These are phyloP conservation scores for Stichopus horrens DNA, from an alignment of 53 echinoderm and acorn worm species.

Conservation along the genomic window DNA sequence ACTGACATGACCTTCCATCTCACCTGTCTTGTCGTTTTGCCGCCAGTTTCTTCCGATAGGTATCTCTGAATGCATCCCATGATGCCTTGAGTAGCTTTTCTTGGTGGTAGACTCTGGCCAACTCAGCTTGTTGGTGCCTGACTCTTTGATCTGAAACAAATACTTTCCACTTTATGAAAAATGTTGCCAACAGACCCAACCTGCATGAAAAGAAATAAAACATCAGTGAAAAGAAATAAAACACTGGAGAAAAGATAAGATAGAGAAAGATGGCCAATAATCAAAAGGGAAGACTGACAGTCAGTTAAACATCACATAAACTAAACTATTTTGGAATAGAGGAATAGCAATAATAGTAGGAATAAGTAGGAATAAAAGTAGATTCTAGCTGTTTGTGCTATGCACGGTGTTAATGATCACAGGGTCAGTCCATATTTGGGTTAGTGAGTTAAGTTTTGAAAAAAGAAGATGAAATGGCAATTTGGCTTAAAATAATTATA, in stretches of 20 bases:
- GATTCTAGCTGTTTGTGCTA: too few relatives aligned
- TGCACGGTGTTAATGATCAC: too few relatives aligned
- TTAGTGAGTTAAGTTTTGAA: too few relatives aligned
- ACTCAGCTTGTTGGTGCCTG: constrained; percentile 46
- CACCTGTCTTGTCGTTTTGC: constrained; percentile 60
- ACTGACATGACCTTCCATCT: background rate
- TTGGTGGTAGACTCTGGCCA: constrained; percentile 60
- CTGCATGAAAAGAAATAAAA: constrained; percentile 31
- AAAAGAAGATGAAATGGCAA: too few relatives aligned
- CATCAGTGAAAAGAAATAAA: background rate
- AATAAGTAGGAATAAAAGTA: too few relatives aligned
- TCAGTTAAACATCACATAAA: too few relatives aligned
- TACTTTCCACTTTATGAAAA: constrained; percentile 56
- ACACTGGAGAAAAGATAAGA: background rate
- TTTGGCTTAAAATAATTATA: too few relatives aligned
- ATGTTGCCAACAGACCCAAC: constrained; percentile 48
- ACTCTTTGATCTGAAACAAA: constrained; percentile 56
- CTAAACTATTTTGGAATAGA: too few relatives aligned
- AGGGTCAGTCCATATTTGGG: too few relatives aligned
- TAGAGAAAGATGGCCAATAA: background rate
- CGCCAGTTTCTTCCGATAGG: constrained; percentile 41
- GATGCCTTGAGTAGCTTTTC: constrained; percentile 45
- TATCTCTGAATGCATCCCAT: constrained; percentile 45
- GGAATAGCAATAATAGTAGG: too few relatives aligned
- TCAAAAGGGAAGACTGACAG: background rate